These are phyloP conservation scores for Brachyptera risi DNA, from an alignment of 2,888 invertebrate species.

Conservation along the genomic window DNA sequence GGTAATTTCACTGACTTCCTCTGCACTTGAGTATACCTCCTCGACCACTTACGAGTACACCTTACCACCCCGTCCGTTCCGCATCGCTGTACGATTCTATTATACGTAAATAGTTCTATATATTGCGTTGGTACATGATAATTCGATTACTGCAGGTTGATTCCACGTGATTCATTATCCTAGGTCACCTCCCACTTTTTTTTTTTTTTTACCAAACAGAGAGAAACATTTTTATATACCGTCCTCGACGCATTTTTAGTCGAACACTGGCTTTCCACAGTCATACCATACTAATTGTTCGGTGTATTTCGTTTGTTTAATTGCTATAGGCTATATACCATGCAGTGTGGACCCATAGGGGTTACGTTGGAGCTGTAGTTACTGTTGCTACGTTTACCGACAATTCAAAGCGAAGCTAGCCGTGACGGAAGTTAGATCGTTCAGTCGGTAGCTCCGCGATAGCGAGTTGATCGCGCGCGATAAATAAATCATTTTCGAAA, in stretches of 20 bases:
- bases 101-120: constrained; percentile 7
- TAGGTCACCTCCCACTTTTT: neutral
- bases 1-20: constrained; percentile 11
- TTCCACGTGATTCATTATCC: constrained; percentile 17
- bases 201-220: neutral
- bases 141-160: constrained; percentile 20
- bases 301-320: too few relatives aligned
- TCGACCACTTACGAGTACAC: neutral
- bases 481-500: too few relatives aligned
- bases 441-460: neutral
- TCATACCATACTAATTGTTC: too few relatives aligned
- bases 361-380: neutral
- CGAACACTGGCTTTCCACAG: constrained; percentile 35
- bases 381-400: neutral
- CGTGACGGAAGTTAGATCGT: constrained; percentile 20
- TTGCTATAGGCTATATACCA: too few relatives aligned
- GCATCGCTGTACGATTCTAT: neutral
- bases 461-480: too few relatives aligned
- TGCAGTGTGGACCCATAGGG: constrained; percentile 39
- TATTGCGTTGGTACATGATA: constrained; percentile 9
- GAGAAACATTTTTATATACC: too few relatives aligned
- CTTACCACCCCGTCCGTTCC: neutral
- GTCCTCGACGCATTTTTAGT: constrained; percentile 6
- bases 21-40: neutral
- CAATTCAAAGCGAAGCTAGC: constrained; percentile 16